Percentiles rank a stretch among this genome's conserved stretches.
phyloP scores from a whole-genome alignment of 2,888 invertebrate species.

The Copidosoma aretas region DNA sequence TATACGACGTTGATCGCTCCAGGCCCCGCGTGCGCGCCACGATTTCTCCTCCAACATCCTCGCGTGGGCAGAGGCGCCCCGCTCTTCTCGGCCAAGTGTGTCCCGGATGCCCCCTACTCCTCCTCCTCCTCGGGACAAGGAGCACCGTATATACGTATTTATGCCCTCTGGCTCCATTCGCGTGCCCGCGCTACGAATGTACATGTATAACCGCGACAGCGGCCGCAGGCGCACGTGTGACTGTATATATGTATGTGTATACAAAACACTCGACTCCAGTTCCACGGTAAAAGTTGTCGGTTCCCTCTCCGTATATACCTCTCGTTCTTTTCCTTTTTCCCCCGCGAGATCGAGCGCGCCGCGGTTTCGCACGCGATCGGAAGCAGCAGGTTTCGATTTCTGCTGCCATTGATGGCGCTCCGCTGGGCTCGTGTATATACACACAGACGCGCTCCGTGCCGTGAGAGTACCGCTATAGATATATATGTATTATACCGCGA shows the following conservation, averaged over 20 bases:
- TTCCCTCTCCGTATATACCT: too few species aligned
- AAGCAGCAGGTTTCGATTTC: background rate
- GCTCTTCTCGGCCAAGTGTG: background rate
- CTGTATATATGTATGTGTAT: too few species aligned
- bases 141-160: too few species aligned
- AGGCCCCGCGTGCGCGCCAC: too few species aligned
- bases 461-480: too few species aligned
- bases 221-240: too few species aligned
- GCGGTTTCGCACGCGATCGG: background rate
- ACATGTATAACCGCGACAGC: too few species aligned
- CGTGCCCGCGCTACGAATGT: too few species aligned
- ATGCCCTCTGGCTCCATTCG: background rate
- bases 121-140: too few species aligned
- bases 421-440: background rate
- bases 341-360: background rate
- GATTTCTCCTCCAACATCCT: constrained; percentile 14
- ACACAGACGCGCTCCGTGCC: too few species aligned
- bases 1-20: too few species aligned
- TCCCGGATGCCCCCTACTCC: background rate
- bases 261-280: background rate
- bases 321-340: background rate
- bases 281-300: background rate
- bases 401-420: background rate
- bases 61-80: background rate
- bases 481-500: too few species aligned